These are phyloP conservation scores for Carollia perspicillata DNA, from an alignment of 2,113 vertebrate genomes.

Conservation along the genomic window DNA sequence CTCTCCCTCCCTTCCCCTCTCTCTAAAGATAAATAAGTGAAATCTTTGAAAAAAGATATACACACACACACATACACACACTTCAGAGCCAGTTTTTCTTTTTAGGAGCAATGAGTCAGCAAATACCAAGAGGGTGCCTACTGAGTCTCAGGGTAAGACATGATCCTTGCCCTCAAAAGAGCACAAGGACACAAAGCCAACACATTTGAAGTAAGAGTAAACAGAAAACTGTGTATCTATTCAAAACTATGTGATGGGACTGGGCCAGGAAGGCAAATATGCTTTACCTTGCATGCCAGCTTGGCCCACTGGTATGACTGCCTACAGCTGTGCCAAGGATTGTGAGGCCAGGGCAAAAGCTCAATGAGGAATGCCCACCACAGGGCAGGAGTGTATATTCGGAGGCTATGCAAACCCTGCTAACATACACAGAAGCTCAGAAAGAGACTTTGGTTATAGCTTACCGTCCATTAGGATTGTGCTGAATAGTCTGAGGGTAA, in stretches of 20 bases:
- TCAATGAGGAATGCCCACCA: background rate
- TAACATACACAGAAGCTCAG: background rate
- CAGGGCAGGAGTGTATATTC: background rate
- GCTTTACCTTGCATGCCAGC: background rate
- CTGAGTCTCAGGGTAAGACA: background rate
- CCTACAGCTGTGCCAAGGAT: background rate
- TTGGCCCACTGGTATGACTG: background rate
- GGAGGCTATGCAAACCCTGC: background rate
- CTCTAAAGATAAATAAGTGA: too few relatives aligned
- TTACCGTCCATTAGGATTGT: slow-evolving; percentile 98
- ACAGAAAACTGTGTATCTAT: background rate
- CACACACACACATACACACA: too few relatives aligned
- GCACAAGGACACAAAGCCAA: background rate
- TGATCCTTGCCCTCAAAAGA: background rate
- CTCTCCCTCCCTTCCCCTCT: too few relatives aligned
- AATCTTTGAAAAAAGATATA: too few relatives aligned
- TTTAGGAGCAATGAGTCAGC: background rate
- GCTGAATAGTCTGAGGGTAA: slow-evolving; percentile 98
- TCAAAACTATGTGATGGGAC: background rate
- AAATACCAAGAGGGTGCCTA: background rate
- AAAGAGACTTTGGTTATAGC: background rate
- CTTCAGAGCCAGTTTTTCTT: background rate
- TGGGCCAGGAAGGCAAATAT: background rate
- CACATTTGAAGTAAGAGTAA: background rate
- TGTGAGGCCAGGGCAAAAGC: background rate